Evolutionary conservation across 2,113 vertebrate species (phyloP).

Genomic region (Struthio camelus): DNA sequence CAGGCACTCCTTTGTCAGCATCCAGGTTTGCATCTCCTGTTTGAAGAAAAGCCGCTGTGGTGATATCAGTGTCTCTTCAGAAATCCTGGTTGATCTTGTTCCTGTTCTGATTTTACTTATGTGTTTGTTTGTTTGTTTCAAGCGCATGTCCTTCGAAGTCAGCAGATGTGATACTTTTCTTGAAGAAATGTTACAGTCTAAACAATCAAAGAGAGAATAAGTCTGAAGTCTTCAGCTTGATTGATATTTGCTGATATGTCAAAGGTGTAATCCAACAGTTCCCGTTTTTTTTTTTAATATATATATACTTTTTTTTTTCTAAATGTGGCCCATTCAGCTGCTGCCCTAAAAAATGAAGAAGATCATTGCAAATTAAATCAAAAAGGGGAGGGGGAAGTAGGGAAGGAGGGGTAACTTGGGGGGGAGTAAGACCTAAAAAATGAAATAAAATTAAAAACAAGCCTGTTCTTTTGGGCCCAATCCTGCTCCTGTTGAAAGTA

Average conservation of each 20-base stretch:
- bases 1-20: conserved; percentile 89
- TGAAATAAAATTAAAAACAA: conserved; percentile 43
- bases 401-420: conserved; percentile 34
- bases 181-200: conserved; percentile 85
- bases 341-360: conserved; percentile 87
- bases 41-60: conserved; percentile 77
- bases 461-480: conserved; percentile 59
- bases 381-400: conserved; percentile 28
- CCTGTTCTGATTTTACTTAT: conserved; percentile 73
- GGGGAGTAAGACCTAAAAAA: conserved; percentile 53
- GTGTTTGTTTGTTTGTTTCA: conserved; percentile 72
- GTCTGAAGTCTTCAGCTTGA: conserved; percentile 86
- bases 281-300: conserved; percentile 75
- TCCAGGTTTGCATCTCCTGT: conserved; percentile 77
- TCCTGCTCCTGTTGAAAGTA: conserved; percentile 66
- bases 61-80: conserved; percentile 79
- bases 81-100: conserved; percentile 77
- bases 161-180: conserved; percentile 82
- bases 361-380: conserved; percentile 76
- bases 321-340: conserved; percentile 90
- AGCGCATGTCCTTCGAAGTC: conserved; percentile 79
- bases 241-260: conserved; percentile 86
- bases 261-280: conserved; percentile 87
- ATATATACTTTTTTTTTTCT: conserved; percentile 80
- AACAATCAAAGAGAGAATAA: conserved; percentile 81